Evolutionary conservation across 2,113 vertebrate species (phyloP).

Genomic region (Dinomys branickii): DNA sequence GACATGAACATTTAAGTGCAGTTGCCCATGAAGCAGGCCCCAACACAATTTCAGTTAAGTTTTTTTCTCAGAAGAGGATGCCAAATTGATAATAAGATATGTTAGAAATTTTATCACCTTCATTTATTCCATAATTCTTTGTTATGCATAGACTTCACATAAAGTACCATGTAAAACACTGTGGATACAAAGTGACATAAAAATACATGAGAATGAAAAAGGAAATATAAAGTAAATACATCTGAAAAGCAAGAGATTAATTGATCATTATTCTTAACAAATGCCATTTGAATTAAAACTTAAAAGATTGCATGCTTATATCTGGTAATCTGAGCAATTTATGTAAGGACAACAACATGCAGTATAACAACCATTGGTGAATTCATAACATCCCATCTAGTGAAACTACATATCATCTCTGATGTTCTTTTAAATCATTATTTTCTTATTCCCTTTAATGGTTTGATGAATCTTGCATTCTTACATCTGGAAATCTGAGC

Average conservation of each 20-base stretch:
- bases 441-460: too few species aligned
- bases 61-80: not conserved
- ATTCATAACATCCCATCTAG: too few species aligned
- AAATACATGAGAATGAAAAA: not conserved
- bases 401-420: too few species aligned
- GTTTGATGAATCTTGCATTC: too few species aligned
- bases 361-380: too few species aligned
- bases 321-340: too few species aligned
- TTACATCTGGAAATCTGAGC: too few species aligned
- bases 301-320: too few species aligned
- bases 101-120: not conserved
- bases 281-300: not conserved
- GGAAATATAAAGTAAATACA: not conserved
- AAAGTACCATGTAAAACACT: not conserved
- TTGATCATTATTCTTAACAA: not conserved
- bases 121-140: not conserved
- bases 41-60: slow-evolving; percentile 1
- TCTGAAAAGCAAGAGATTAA: not conserved
- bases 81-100: not conserved
- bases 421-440: too few species aligned
- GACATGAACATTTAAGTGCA: slow-evolving; percentile 13
- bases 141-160: not conserved
- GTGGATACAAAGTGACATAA: not conserved
- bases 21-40: not conserved
- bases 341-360: too few species aligned